Evolutionary conservation across 1,140 invertebrate species (phyloP).

Genomic region (Diploscapter pachys): DNA sequence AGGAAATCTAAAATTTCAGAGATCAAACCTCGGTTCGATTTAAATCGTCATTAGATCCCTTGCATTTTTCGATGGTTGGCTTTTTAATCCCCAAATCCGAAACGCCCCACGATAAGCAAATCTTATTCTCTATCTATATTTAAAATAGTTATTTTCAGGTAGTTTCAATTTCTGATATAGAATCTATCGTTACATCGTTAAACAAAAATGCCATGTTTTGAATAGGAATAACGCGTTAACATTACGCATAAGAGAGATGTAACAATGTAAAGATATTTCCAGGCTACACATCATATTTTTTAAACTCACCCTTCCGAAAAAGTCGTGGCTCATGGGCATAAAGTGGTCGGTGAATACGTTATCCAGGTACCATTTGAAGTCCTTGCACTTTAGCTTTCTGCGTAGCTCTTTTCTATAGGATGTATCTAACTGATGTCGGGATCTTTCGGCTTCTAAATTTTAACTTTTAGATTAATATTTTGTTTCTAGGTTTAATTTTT

Average conservation of each 20-base stretch:
- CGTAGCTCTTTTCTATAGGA: conserved; percentile 71
- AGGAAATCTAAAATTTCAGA: conserved; percentile 41
- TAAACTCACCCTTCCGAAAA: conserved; percentile 72
- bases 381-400: conserved; percentile 79
- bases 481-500: background rate
- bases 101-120: conserved; percentile 18
- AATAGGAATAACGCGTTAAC: conserved; percentile 2
- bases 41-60: conserved; percentile 29
- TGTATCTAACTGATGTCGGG: conserved; percentile 67
- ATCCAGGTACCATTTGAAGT: conserved; percentile 91
- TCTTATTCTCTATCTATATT: conserved; percentile 8
- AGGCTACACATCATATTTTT: background rate
- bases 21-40: conserved; percentile 41
- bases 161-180: no score
- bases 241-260: conserved; percentile 8
- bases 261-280: conserved; percentile 5
- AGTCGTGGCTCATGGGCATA: conserved; percentile 76
- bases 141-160: background rate
- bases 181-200: background rate
- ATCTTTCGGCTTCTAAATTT: conserved; percentile 65
- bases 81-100: no score
- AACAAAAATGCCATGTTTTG: background rate
- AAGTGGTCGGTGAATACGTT: conserved; percentile 93
- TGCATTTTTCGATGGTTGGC: background rate
- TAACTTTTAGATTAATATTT: conserved; percentile 2